Base-by-base conservation (phyloP, 1,140 invertebrate genomes). In the Drosophila melanica region DNA sequence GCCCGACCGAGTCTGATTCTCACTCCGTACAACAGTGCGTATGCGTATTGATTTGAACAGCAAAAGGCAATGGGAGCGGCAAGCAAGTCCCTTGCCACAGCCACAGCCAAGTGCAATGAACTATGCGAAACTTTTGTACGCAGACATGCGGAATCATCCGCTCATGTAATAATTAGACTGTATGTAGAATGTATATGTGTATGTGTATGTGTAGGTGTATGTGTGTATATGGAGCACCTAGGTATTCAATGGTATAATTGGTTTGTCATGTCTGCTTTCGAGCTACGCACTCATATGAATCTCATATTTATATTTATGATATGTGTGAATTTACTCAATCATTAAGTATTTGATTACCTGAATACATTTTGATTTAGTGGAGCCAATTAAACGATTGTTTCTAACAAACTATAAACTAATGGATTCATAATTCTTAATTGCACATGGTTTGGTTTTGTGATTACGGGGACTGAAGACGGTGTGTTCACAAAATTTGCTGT, bases 11-110 rank as follows among this genome's bases (percentile, higher is more conserved):
- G 65, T 42, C 35, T 68, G 59, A 62, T 39, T 72, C 47, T 64
- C 27, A 10, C 45, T 33, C 16, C 23, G 65, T 41, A 78, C 75
- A 78, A 78, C 81, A 55, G 53, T 87, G 81, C 81, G 81, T 78
- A 81, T 86, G 63, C 60, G 78, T 81, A 86, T 84, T 79, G 81
- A 69, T 78, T 73, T 63, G 37, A 84, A 41, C 45, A 57, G 58
- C 62, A 16, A 59, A 59, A 8, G 47, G 30, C 18, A 37, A 18
- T 16, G 30, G 18, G 7, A 10, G 18, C 5, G n/a, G 20, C 20
- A 30, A n/a, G 9, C 14, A 44, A 53, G 30, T 12, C 30, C 10
- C 11, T 33, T 30, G 9, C n/a, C 20, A 16, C 39, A 9, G 14
- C 27, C 23, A n/a, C 30, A 47, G 39, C 50, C 35, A 10, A 42